These are phyloP conservation scores for Venturia canescens DNA, from an alignment of 1,140 invertebrate species.

Conservation along the genomic window DNA sequence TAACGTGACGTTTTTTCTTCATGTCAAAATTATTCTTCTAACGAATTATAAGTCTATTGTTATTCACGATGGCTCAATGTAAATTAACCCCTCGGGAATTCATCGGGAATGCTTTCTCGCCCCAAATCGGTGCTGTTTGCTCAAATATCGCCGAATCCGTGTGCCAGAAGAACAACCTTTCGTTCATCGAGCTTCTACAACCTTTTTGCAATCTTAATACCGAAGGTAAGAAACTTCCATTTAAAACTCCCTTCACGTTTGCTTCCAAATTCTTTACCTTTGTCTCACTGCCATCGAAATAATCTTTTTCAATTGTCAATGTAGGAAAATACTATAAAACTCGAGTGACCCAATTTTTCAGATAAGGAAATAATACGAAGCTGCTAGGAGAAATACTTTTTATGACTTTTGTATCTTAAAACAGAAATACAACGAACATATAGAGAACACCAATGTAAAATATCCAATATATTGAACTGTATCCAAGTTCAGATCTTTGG, in stretches of 20 bases:
- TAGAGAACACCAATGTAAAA: too few relatives aligned
- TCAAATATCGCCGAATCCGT: conserved; percentile 88
- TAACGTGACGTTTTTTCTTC: neutral
- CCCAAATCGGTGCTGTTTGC: conserved; percentile 90
- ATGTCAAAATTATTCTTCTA: neutral
- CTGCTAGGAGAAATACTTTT: too few relatives aligned
- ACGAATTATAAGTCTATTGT: neutral
- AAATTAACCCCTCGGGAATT: conserved; percentile 89
- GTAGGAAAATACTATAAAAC: too few relatives aligned
- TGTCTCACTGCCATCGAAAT: too few relatives aligned
- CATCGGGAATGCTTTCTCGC: conserved; percentile 92
- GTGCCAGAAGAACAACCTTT: conserved; percentile 94
- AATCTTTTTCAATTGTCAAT: too few relatives aligned
- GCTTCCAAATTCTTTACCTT: too few relatives aligned
- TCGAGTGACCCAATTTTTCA: too few relatives aligned
- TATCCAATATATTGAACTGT: too few relatives aligned
- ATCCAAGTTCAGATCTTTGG: too few relatives aligned
- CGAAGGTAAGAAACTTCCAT: conserved; percentile 81
- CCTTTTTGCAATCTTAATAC: conserved; percentile 89
- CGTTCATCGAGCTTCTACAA: conserved; percentile 92
- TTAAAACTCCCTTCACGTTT: conserved; percentile 44
- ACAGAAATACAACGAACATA: too few relatives aligned
- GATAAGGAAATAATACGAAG: too few relatives aligned
- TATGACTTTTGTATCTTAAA: too few relatives aligned
- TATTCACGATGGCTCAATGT: conserved; percentile 78